phyloP scores from a whole-genome alignment of 2,113 vertebrate species.

The Alces alces region DNA sequence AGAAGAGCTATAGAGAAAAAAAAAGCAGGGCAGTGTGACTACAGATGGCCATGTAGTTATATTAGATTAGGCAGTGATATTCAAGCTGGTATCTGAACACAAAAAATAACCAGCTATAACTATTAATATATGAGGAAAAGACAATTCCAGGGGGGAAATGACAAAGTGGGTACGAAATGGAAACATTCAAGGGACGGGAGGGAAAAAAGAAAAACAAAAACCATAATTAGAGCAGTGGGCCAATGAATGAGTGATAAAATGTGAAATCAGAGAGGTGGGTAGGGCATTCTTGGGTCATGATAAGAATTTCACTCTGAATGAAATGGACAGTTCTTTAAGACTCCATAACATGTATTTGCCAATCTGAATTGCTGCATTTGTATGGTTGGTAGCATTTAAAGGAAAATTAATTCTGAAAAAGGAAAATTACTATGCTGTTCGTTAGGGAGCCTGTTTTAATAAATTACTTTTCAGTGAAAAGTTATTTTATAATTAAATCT shows the following conservation, averaged over 20 bases:
- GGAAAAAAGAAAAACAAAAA: not conserved
- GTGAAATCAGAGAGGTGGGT: not conserved
- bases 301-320: slow-evolving; percentile 28
- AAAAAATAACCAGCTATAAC: not conserved
- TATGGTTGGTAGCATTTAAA: slow-evolving; percentile 28
- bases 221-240: not conserved
- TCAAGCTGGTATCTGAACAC: not conserved
- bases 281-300: not conserved
- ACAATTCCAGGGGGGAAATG: not conserved
- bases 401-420: slow-evolving; percentile 44
- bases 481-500: slow-evolving; percentile 67
- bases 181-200: not conserved
- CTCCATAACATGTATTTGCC: not conserved
- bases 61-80: not conserved
- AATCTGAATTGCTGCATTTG: slow-evolving; percentile 19
- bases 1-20: slow-evolving; percentile 4
- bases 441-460: slow-evolving; percentile 51
- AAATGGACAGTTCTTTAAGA: slow-evolving; percentile 11
- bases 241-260: not conserved
- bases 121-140: not conserved
- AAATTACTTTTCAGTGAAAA: slow-evolving; percentile 57
- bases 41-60: not conserved
- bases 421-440: slow-evolving; percentile 39
- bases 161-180: not conserved
- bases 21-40: not conserved